Conservation (phyloP, 2,888 invertebrate genomes). For the Netelia fuscicornis region DNA sequence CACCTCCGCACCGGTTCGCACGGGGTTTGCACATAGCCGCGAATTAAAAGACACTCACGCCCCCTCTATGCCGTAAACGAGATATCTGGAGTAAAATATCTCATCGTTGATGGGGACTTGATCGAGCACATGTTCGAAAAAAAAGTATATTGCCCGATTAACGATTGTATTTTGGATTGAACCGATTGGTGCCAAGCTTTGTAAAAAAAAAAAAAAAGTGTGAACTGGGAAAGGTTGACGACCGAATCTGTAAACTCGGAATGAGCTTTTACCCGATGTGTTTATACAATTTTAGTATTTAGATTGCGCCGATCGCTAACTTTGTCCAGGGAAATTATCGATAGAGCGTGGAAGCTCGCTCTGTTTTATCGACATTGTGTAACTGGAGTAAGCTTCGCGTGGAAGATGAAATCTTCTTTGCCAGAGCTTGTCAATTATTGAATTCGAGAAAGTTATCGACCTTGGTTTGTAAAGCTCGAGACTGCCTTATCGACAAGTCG, state of each 20-base stretch:
- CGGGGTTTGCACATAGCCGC: conserved; percentile 13
- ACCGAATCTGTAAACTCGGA: no score
- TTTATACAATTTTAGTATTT: no score
- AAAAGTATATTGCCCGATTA: not conserved
- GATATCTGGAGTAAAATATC: no score
- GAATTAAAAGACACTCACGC: conserved; percentile 7
- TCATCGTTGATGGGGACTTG: no score
- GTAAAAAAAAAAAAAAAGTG: no score
- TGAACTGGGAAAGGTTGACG: no score
- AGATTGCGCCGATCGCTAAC: no score
- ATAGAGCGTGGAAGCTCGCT: not conserved
- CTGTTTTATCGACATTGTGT: not conserved
- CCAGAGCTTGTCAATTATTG: not conserved
- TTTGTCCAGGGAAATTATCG: not conserved
- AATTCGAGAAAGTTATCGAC: not conserved
- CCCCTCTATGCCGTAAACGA: not conserved
- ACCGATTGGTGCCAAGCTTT: no score
- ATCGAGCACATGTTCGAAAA: no score
- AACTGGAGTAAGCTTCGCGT: not conserved
- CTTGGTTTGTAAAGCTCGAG: not conserved
- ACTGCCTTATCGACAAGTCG: not conserved
- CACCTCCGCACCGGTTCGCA: conserved; percentile 71
- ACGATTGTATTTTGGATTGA: not conserved
- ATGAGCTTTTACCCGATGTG: not conserved
- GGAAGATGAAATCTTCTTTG: not conserved